Evolutionary conservation across 23 tunicate species (phyloP).

Genomic region (Ascidia mentula): DNA sequence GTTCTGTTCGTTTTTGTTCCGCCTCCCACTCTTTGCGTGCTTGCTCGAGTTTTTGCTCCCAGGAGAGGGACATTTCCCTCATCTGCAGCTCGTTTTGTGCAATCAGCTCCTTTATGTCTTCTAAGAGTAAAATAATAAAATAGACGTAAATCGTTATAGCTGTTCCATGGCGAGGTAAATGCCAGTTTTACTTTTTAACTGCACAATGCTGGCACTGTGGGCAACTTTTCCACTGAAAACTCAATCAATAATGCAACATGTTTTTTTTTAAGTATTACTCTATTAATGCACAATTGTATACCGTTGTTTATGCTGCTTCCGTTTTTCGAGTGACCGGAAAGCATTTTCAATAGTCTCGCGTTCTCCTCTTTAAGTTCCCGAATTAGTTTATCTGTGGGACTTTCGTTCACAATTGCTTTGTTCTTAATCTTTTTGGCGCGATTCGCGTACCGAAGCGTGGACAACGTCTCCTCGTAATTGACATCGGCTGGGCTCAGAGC

Average conservation of each 20-base stretch:
- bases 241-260: neutral
- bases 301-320: conserved; percentile 4
- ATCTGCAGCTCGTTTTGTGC: conserved; percentile 73
- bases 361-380: conserved; percentile 75
- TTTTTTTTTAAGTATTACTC: neutral
- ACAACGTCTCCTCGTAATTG: conserved; percentile 69
- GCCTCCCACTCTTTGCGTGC: conserved; percentile 61
- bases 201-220: neutral
- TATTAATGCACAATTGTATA: neutral
- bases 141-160: too few species aligned
- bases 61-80: conserved; percentile 63
- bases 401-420: conserved; percentile 67
- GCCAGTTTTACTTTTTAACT: neutral
- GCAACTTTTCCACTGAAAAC: neutral
- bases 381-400: conserved; percentile 81
- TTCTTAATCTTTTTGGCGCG: conserved; percentile 77
- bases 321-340: conserved; percentile 6
- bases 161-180: neutral
- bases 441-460: conserved; percentile 73
- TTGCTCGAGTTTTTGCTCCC: conserved; percentile 73
- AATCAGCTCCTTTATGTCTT: conserved; percentile 47
- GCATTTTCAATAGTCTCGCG: conserved; percentile 48
- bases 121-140: conserved; percentile 13
- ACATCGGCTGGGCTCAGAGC: conserved; percentile 85
- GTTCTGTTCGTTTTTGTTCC: conserved; percentile 39